These are phyloP conservation scores for Phrynocephalus versicolor DNA, from an alignment of 2,113 vertebrate genomes.

Conservation along the genomic window DNA sequence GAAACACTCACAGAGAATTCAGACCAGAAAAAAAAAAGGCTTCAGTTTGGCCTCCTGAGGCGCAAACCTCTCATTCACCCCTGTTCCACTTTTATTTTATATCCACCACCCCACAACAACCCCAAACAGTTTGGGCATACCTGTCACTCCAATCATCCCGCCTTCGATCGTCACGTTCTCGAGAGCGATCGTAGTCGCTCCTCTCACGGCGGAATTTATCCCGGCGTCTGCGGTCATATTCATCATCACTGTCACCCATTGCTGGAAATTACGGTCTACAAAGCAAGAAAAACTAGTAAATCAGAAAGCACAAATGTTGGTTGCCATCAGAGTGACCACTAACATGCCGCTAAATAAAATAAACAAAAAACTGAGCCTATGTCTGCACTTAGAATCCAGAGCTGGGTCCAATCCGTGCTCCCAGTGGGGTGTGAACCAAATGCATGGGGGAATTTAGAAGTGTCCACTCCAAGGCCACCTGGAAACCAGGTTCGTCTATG, in stretches of 20 bases:
- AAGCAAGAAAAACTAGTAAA: not conserved
- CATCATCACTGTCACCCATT: conserved; percentile 94
- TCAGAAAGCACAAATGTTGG: not conserved
- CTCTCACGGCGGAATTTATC: conserved; percentile 90
- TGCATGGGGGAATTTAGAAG: too few relatives aligned
- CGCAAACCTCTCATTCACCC: not conserved
- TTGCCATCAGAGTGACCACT: too few relatives aligned
- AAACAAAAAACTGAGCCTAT: not conserved
- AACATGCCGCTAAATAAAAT: not conserved
- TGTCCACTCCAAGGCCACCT: too few relatives aligned
- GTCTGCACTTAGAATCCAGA: not conserved
- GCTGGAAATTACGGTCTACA: not conserved
- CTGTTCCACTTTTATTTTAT: not conserved
- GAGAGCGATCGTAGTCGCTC: conserved; percentile 90
- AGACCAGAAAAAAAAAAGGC: too few relatives aligned
- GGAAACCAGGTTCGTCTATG: too few relatives aligned
- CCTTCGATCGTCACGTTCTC: conserved; percentile 87
- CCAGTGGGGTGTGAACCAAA: too few relatives aligned
- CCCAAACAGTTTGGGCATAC: conserved; percentile 55
- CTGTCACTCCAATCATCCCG: conserved; percentile 92
- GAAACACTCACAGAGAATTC: too few relatives aligned
- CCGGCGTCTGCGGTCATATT: conserved; percentile 88
- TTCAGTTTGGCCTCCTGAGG: not conserved
- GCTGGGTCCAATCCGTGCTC: too few relatives aligned
- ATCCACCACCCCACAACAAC: too few relatives aligned